Evolutionary conservation across 1,140 invertebrate genomes (phyloP), one percentile per base, ranked within the genome.

Genomic region (Solenopsis invicta): DNA sequence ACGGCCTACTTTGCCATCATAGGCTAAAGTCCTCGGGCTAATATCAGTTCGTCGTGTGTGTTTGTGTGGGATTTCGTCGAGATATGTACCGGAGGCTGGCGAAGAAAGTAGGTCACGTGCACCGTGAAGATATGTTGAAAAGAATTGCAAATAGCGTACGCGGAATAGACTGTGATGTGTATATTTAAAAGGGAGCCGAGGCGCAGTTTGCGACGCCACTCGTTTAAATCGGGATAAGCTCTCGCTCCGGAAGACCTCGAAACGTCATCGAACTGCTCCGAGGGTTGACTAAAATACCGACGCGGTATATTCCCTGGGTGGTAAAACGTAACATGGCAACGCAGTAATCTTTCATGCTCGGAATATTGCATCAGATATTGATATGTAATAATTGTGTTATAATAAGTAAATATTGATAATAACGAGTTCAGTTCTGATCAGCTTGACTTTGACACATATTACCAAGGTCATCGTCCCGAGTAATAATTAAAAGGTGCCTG

Each of bases 121-220:
- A 54, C n/a, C 69, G 29, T 84, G 45, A 84, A 84, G 69, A 84
- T 84, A 75, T 75, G 80, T 84, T 84, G 69, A 62, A 84, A 84
- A 84, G 80, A 84, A 84, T 84, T 84, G 54, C 69, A 84, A 84
- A 84, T 84, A 84, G 54, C 41, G 24, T 29, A 21, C 41, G 54
- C 29, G 54, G 69, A n/a, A 75, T 34, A 34, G n/a, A 75, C 45
- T 24, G 24, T 29, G 62, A 71, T 71, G 48, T 69, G 54, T 72
- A 9, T 62, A 24, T 75, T 75, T 75, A 72, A 75, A 84, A 84
- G 45, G 24, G 24, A 56, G 8, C 4, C 9, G 34, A 21, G 24
- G 67, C 24, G 52, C 52, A 82, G 37, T 84, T 84, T 75, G 69
- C 54, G 54, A 61, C 52, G 80, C 80, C 29, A 84, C n/a, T 84